These are phyloP conservation scores for Anguilla rostrata DNA, from an alignment of 2,113 vertebrate genomes.

Conservation along the genomic window DNA sequence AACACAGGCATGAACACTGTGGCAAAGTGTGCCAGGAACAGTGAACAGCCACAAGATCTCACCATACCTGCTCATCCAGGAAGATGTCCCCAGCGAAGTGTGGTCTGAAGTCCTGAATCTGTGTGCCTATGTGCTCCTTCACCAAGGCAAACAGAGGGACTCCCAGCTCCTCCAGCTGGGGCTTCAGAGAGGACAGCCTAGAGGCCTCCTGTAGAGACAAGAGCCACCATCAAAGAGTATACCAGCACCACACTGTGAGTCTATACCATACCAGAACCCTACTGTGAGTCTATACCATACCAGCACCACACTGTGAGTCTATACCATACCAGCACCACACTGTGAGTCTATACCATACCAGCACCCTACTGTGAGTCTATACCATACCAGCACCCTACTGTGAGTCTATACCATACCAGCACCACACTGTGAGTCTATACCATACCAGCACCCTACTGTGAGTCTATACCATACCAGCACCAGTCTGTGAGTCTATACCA, in stretches of 20 bases:
- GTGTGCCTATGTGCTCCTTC: constrained; percentile 84
- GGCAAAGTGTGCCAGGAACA: too few species aligned
- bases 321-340: too few species aligned
- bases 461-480: too few species aligned
- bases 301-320: too few species aligned
- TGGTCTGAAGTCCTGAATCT: constrained; percentile 87
- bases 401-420: too few species aligned
- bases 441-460: too few species aligned
- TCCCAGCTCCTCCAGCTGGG: constrained; percentile 84
- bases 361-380: too few species aligned
- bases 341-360: too few species aligned
- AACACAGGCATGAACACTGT: background rate
- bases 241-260: background rate
- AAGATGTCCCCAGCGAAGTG: constrained; percentile 92
- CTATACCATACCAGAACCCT: background rate
- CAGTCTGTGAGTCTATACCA: too few species aligned
- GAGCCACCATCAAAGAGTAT: background rate
- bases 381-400: too few species aligned
- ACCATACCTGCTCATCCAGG: constrained; percentile 81
- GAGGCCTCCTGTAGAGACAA: constrained; percentile 79
- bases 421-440: too few species aligned
- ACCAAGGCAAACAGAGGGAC: constrained; percentile 90
- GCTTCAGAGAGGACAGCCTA: constrained; percentile 91
- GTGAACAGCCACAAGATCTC: background rate
- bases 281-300: too few species aligned